Base-by-base conservation (phyloP, 2,113 vertebrate genomes). In the Grallaria varia region DNA sequence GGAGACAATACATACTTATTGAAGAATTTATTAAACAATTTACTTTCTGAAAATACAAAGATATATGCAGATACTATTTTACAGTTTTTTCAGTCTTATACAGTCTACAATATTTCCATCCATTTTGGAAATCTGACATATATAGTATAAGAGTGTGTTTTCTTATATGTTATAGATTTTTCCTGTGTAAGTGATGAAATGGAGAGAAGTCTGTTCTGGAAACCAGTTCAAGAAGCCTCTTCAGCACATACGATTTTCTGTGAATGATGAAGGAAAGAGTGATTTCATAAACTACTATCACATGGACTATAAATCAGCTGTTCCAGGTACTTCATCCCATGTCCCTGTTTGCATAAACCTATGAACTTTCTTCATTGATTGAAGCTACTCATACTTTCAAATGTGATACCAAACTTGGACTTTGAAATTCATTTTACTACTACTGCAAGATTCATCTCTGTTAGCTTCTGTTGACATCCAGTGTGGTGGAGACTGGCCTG, bases 191-290 rank as follows among this genome's bases (percentile, higher is more conserved):
- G 2, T 23, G 56, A 60, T 52, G 25, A 87, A 88, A 55, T 28
- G 2, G 35, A 83, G 21, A 49, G 37, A 71, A 83, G 4, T 63
- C 11, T 73, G 0, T 35, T 83, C 17, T 73, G 22, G 14, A 85
- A 79, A 75, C 3, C 2, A 15, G 8, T 44, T 83, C 40, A 77
- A 35, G 11, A 80, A 86, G 4, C 5, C 78, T 71, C 27, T 75
- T 76, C 12, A 64, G 19, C 6, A 15, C 11, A 2, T 49, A 24
- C 0, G 0, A 8, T 59, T 84, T 76, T 59, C 17, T 69, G 33
- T 69, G 33, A 76, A 27, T 10, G 55, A 50, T 39, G 17, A 77
- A 92, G 55, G 35, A 50, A 27, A 50, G 21, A 47, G 4, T 39
- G 14, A 52, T 84, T 81, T 75, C 28, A 21, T 37, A 74, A 91